These are phyloP conservation scores for Spongia lamella DNA, from an alignment of 37 sponge, comb jelly and placozoan genomes.

Conservation along the genomic window DNA sequence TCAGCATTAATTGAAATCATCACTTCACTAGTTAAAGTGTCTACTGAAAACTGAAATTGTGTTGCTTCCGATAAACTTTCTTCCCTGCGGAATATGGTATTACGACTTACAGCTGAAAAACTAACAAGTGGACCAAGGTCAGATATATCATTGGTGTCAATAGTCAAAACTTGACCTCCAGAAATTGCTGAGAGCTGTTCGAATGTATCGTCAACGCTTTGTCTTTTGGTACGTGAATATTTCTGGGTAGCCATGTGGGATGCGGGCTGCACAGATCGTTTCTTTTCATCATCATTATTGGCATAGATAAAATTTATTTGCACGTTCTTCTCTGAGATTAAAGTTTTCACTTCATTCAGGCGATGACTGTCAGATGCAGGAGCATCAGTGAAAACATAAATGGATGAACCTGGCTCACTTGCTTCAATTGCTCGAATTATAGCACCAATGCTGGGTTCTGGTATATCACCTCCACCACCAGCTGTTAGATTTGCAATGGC, in stretches of 20 bases:
- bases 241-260: no score
- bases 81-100: constrained; percentile 1
- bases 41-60: constrained; percentile 8
- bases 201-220: constrained; percentile 10
- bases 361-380: constrained; percentile 22
- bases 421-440: constrained; percentile 50
- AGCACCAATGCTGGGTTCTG: constrained; percentile 67
- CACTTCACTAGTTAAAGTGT: neutral
- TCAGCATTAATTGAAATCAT: constrained; percentile 5
- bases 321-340: constrained; percentile 14
- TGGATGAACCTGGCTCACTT: constrained; percentile 44
- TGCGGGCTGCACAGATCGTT: no score
- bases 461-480: constrained; percentile 57
- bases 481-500: constrained; percentile 25
- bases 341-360: neutral
- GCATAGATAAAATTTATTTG: neutral
- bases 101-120: constrained; percentile 1
- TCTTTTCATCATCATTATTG: neutral
- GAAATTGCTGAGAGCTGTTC: constrained; percentile 19
- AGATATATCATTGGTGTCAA: constrained; percentile 16
- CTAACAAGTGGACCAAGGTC: constrained; percentile 16
- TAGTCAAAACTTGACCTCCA: constrained; percentile 33
- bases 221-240: constrained; percentile 3
- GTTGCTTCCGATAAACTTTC: neutral
- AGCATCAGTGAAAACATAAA: constrained; percentile 77